These are phyloP conservation scores for Saiga tatarica DNA, from an alignment of 2,113 vertebrate species.

Conservation along the genomic window DNA sequence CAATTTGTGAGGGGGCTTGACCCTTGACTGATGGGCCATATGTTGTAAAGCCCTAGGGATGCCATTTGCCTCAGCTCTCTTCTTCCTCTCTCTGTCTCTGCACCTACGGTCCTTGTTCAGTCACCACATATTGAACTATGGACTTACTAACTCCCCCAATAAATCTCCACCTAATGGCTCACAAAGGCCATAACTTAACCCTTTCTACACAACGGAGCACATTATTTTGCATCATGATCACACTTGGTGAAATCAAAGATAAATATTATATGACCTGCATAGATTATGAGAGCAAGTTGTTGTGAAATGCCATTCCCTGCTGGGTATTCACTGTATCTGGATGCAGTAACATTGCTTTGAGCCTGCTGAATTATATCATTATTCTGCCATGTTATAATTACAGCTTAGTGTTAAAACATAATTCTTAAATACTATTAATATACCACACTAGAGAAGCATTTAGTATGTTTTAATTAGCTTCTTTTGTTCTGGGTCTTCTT, in stretches of 20 bases:
- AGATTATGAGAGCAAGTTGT: constrained; percentile 42
- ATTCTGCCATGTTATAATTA: constrained; percentile 41
- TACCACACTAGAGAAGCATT: background rate
- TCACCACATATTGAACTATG: constrained; percentile 87
- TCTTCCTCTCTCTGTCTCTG: constrained; percentile 84
- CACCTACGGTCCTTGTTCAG: constrained; percentile 83
- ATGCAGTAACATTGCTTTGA: constrained; percentile 11
- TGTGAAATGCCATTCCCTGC: constrained; percentile 57
- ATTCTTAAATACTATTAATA: constrained; percentile 56
- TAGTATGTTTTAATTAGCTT: constrained; percentile 44
- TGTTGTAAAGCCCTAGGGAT: constrained; percentile 87
- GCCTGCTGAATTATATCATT: constrained; percentile 28
- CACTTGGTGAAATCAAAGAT: constrained; percentile 71
- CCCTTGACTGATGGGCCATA: constrained; percentile 91
- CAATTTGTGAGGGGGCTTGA: constrained; percentile 91
- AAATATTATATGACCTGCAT: constrained; percentile 74
- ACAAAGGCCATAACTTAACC: constrained; percentile 87
- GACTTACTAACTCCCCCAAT: constrained; percentile 86
- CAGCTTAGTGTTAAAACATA: constrained; percentile 1
- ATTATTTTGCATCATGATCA: constrained; percentile 75
- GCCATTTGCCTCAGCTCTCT: constrained; percentile 85
- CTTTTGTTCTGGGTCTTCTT: constrained; percentile 19
- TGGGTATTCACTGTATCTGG: constrained; percentile 47
- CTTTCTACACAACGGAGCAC: constrained; percentile 78
- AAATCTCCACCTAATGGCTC: constrained; percentile 88